phyloP scores from a whole-genome alignment of 1,140 invertebrate genomes.

The Leptopilina boulardi region DNA sequence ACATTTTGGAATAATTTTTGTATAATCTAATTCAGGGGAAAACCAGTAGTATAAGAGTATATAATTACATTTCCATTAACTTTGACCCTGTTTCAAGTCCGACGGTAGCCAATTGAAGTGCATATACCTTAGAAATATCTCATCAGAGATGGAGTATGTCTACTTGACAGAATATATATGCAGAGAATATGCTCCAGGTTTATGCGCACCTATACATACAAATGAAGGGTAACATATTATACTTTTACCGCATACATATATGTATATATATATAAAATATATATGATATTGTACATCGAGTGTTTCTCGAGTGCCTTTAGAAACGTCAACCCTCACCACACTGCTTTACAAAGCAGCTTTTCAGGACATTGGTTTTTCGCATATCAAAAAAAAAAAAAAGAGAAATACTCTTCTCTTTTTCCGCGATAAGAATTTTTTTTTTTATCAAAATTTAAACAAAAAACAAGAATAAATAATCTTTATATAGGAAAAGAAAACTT shows the following conservation, averaged over 20 bases:
- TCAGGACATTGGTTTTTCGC: constrained; percentile 49
- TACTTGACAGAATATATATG: not conserved
- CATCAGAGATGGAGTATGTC: not conserved
- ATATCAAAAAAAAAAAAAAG: constrained; percentile 31
- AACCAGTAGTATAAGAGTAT: not conserved
- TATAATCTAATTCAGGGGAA: not conserved
- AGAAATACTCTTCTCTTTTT: constrained; percentile 39
- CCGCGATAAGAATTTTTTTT: not conserved
- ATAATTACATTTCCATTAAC: constrained; percentile 26
- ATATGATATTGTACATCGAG: constrained; percentile 46
- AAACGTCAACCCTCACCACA: constrained; percentile 47
- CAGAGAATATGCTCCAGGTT: not conserved
- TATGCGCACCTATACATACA: not conserved
- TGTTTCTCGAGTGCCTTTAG: constrained; percentile 58
- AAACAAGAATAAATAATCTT: too few species aligned
- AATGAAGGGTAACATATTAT: not conserved
- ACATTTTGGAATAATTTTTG: not conserved
- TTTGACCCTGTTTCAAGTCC: constrained; percentile 19
- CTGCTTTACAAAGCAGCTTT: constrained; percentile 54
- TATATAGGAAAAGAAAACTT: too few species aligned
- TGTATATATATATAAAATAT: not conserved
- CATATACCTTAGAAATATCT: constrained; percentile 32
- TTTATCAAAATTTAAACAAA: too few species aligned
- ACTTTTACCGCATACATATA: not conserved
- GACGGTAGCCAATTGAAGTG: constrained; percentile 18